Evolutionary conservation across 2,797 vertebrate species (phyloP), one percentile per base, ranked within the genome.

Genomic region (Taenioides sp.): DNA sequence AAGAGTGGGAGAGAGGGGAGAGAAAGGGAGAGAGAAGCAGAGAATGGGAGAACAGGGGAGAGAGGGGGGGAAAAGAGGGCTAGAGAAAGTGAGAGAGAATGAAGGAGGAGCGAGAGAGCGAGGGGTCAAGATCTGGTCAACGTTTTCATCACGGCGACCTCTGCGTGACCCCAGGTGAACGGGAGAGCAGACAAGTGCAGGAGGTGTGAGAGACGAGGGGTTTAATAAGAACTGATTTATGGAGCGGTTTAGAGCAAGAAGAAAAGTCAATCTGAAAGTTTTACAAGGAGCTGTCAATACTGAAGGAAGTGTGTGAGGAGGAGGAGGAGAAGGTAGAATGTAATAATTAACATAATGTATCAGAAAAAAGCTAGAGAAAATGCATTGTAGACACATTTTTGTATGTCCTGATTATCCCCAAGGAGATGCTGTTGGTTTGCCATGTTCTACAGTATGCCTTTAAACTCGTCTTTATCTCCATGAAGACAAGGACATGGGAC

Each of bases 101-200:
- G 14, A 47, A 14, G 27, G 57, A 54, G 73, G 73, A 31, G 72
- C 65, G 61, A 66, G 62, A 18, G 70, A 37, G 3, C 16, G 82
- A 76, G 75, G 85, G 76, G 84, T 84, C 75, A 58, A 77, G 84
- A 74, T 88, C 89, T 88, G 91, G 79, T 86, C 81, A 86, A 9
- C 34, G 67, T 87, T 87, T 80, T 82, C 82, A 67, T 80, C 84
- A 69, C 86, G 63, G 55, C 63, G 76, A 79, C 86, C 82, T 73
- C 72, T 74, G 71, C 65, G 61, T 77, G 79, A 84, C 84, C 77
- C 72, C 77, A 66, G 80, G 71, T 73, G 80, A 78, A 82, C 70
- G 83, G 72, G 73, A 71, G 78, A 80, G 80, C 28, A 83, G 75
- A 74, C 86, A 83, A 75, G 72, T 67, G 67, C 63, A 66, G 4